Evolutionary conservation across 2,113 vertebrate genomes (phyloP).

Genomic region (Philantomba maxwellii): DNA sequence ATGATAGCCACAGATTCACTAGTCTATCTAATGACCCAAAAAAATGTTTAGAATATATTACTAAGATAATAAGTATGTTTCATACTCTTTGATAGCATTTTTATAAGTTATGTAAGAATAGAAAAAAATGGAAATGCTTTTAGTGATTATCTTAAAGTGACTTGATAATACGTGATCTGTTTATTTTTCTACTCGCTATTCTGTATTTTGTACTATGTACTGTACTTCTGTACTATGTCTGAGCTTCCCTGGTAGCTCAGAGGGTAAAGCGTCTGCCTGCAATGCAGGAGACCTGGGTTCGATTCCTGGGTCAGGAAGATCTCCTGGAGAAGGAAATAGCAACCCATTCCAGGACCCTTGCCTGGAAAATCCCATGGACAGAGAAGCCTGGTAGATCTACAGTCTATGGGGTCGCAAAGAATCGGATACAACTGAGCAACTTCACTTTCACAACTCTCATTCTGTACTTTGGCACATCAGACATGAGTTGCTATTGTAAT

Average conservation of each 20-base stretch:
- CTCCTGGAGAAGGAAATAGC: no score
- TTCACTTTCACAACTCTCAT: background rate
- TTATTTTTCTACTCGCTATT: background rate
- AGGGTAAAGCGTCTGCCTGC: no score
- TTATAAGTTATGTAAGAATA: background rate
- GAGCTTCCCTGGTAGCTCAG: no score
- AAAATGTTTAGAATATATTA: slow-evolving; percentile 1
- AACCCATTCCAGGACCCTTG: no score
- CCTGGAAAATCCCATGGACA: no score
- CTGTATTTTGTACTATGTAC: background rate
- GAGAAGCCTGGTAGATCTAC: no score
- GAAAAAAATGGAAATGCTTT: background rate
- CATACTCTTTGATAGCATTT: background rate
- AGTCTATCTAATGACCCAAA: background rate
- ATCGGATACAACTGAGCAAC: no score
- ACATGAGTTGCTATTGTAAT: background rate
- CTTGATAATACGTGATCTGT: background rate
- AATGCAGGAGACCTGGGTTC: no score
- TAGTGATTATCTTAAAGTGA: background rate
- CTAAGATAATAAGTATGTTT: background rate
- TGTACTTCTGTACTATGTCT: no score
- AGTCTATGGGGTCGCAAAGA: no score
- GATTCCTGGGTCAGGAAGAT: no score
- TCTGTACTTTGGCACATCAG: background rate
- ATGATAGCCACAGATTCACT: background rate